Conservation (phyloP, 2,797 vertebrate genomes). For the Hapalemur alaotrensis region DNA sequence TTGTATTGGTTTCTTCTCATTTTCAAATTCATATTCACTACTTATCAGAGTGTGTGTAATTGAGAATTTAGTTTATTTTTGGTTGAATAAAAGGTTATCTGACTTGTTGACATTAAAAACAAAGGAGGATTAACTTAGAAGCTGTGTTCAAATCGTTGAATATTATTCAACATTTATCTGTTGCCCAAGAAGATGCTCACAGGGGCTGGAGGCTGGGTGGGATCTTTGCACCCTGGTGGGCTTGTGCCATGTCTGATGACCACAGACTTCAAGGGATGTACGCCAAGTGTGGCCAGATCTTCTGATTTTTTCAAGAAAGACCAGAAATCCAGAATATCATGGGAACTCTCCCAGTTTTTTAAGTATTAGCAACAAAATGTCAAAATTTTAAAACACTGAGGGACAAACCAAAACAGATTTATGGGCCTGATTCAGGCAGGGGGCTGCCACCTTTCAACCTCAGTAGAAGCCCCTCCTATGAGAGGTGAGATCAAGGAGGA, state of each 20-base stretch:
- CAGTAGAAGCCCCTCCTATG: not conserved
- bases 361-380: not conserved
- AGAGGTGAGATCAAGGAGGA: not conserved
- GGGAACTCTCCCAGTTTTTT: not conserved
- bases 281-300: not conserved
- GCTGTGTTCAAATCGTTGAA: not conserved
- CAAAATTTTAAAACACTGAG: not conserved
- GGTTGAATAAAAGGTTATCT: not conserved
- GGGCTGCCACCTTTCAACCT: not conserved
- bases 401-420: not conserved
- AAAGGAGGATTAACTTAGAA: not conserved
- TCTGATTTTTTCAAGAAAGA: not conserved
- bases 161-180: not conserved
- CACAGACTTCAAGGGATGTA: not conserved
- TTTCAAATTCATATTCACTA: conserved; percentile 27
- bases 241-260: not conserved
- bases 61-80: conserved; percentile 10
- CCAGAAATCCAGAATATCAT: not conserved
- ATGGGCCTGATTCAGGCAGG: not conserved
- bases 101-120: not conserved
- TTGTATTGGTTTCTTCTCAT: not conserved
- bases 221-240: not conserved
- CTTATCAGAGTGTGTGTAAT: not conserved
- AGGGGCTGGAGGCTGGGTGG: not conserved
- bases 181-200: not conserved